Evolutionary conservation across 2,888 invertebrate genomes (phyloP).

Genomic region (Ophonus ardosiacus): DNA sequence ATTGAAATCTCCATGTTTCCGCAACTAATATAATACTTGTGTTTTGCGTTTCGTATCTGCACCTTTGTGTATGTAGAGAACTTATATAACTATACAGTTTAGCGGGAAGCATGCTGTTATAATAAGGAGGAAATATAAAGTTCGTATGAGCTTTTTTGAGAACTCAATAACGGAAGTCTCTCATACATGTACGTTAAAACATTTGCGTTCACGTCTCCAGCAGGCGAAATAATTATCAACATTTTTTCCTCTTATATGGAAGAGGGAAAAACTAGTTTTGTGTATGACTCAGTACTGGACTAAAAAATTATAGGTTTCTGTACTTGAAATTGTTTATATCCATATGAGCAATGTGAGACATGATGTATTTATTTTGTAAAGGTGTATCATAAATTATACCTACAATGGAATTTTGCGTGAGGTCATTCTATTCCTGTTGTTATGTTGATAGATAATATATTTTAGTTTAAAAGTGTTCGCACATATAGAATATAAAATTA

Average conservation of each 20-base stretch:
- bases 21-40: too few species aligned
- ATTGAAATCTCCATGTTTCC: too few species aligned
- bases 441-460: too few species aligned
- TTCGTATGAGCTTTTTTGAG: neutral
- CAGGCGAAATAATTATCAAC: conserved; percentile 30
- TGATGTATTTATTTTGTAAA: too few species aligned
- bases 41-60: too few species aligned
- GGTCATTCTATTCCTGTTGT: too few species aligned
- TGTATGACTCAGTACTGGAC: conserved; percentile 22
- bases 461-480: too few species aligned
- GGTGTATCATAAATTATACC: too few species aligned
- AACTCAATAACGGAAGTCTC: conserved; percentile 24
- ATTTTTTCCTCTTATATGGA: conserved; percentile 47
- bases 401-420: too few species aligned
- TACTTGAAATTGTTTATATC: neutral
- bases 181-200: neutral
- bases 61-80: too few species aligned
- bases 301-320: neutral
- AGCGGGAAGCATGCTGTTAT: neutral
- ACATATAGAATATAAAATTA: too few species aligned
- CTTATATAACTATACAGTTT: neutral
- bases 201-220: neutral
- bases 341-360: neutral
- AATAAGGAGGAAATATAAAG: neutral
- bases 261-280: conserved; percentile 44